Base-by-base conservation (phyloP, 2,797 vertebrate species). In the Syndactyla subalaris region DNA sequence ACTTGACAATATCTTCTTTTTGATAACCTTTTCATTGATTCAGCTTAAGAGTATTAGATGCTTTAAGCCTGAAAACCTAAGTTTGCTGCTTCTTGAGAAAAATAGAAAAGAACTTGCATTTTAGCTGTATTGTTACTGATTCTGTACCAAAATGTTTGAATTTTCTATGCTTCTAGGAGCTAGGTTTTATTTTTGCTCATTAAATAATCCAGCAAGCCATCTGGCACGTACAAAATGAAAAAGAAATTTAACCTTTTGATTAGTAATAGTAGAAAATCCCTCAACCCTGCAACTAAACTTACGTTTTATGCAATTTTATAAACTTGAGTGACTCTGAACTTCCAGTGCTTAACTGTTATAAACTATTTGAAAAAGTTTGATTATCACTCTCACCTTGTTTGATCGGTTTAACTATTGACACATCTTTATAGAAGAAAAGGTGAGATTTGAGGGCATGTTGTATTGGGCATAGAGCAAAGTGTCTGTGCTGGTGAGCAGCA, bases 171-270 rank as follows among this genome's bases (percentile, higher is more conserved):
- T 81, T 94, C 43, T 45, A 21, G 90, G 34, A 87, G 65, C 19
- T 57, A 18, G 15, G 76, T 95, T 92, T 84, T 88, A 22, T 89
- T 93, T 59, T 67, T 84, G 61, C 39, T 57, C 66, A 23, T 85
- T 80, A 88, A 76, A 82, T 93, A 94, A 86, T 86, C 90, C 67
- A 70, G 10, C 59, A 75, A 85, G 21, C 41, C 67, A 85, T 68
- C 71, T 92, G 83, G 34, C 34, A 29, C 19, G 21, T 96, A 79
- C 18, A 45, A 88, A 67, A 83, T 51, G 59, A 91, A 77, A 36
- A 77, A 73, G 39, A 89, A 88, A 91, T 34, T 49, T 32, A 24
- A 5, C 29, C 45, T 93, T 91, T 79, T 77, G 59, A 38, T 74
- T 65, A 55, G 32, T 81, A 90, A 52, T 48, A 70, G 32, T 23